A percentile compares a stretch with the other conserved stretches of the same genome.
These are phyloP conservation scores for Eucidaris tribuloides DNA, from an alignment of 35 echinoderm and acorn worm genomes.

Conservation along the genomic window DNA sequence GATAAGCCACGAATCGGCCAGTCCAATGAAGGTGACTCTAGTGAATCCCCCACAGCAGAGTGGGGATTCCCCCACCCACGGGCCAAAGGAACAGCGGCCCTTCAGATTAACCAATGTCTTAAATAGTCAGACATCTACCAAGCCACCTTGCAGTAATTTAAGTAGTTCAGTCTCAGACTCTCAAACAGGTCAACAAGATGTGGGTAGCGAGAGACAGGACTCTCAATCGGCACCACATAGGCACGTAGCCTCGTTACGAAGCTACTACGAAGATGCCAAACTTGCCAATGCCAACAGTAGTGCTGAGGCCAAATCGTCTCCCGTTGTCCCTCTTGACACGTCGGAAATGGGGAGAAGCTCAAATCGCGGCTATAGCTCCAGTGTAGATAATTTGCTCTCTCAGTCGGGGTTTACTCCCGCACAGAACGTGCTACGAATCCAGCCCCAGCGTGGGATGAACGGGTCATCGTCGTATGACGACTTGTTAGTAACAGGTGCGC, in stretches of 20 bases:
- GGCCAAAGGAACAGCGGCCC: not conserved
- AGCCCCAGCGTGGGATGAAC: slow-evolving; percentile 10
- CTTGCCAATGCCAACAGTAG: not conserved
- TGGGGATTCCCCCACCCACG: not conserved
- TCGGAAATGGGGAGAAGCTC: not conserved
- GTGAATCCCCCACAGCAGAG: not conserved
- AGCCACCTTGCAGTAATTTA: not conserved
- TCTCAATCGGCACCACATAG: slow-evolving; percentile 16
- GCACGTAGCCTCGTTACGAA: slow-evolving; percentile 2
- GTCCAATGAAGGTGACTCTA: slow-evolving; percentile 8
- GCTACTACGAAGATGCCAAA: slow-evolving; percentile 47
- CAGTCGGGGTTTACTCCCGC: not conserved
- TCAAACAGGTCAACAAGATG: not conserved
- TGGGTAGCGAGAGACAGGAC: slow-evolving; percentile 7
- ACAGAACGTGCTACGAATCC: not conserved
- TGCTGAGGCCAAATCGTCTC: not conserved
- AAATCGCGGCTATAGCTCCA: slow-evolving; percentile 20
- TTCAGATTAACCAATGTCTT: slow-evolving; percentile 20
- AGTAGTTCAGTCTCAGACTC: not conserved
- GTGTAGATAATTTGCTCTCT: slow-evolving; percentile 41
- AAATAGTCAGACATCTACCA: not conserved
- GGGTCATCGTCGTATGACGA: slow-evolving; percentile 46
- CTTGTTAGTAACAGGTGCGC: not conserved
- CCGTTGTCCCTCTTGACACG: not conserved
- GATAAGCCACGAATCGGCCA: not conserved